Percentiles rank a stretch among this genome's conserved stretches.
phyloP scores from a whole-genome alignment of 2,797 vertebrate species.

The Ctenopoma multispine region DNA sequence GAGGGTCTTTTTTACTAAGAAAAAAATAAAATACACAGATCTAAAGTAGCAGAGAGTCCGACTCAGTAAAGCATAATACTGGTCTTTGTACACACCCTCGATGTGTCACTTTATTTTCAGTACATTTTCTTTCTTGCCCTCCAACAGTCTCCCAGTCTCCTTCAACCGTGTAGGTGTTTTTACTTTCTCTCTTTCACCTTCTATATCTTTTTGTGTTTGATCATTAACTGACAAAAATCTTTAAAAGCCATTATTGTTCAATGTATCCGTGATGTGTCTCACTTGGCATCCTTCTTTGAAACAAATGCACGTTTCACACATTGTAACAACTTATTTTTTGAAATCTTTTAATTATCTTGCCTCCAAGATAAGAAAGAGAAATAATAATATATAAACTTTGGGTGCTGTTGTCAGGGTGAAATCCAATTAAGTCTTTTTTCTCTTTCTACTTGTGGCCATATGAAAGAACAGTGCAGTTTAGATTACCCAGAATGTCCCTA shows the following conservation, averaged over 20 bases:
- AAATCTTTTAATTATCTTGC: background rate
- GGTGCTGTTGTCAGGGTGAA: background rate
- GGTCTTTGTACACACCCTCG: background rate
- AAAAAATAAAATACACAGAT: slow-evolving; percentile 33
- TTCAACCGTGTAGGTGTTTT: background rate
- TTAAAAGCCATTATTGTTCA: background rate
- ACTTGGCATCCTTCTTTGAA: background rate
- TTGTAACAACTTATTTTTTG: background rate
- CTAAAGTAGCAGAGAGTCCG: background rate
- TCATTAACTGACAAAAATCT: background rate
- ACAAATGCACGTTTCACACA: slow-evolving; percentile 12
- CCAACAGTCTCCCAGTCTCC: background rate
- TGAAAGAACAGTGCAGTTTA: slow-evolving; percentile 40
- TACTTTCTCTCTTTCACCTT: background rate
- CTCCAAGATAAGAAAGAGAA: background rate
- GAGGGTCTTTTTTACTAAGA: slow-evolving; percentile 2
- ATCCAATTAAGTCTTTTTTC: background rate
- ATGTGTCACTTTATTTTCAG: background rate
- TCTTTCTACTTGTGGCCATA: background rate
- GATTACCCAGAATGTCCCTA: slow-evolving; percentile 27
- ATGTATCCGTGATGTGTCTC: background rate
- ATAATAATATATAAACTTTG: slow-evolving; percentile 7
- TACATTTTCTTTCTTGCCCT: background rate
- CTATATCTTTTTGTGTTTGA: background rate
- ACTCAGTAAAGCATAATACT: background rate